Evolutionary conservation across 2,888 invertebrate species (phyloP), one percentile per base, ranked within the genome.

Genomic region (Pterobdella sp.): DNA sequence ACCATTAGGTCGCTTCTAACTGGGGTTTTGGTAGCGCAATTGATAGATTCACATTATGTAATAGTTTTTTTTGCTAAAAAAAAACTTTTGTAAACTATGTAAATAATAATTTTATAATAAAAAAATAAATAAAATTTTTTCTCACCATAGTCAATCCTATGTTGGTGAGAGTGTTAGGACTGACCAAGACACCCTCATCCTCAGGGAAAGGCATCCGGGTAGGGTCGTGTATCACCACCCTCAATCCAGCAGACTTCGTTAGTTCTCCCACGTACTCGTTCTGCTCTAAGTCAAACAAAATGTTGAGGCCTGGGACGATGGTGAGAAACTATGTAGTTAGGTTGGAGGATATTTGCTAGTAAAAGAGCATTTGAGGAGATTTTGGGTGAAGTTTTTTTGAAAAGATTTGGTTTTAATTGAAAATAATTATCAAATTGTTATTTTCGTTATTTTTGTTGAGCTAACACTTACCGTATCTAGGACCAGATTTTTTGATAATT

Each of bases 281-380:
- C 67, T 77, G 77, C 71, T 74, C 69, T 29, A 77, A 68, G 73
- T 77, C 75, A 14, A 77, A 34, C 26, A 74, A 72, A 68, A 77
- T 29, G 29, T 66, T 73, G 35, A 77, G 63, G n/a, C 76, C 77
- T 71, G 52, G 7, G 42, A 14, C 7, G 42, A 42, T 42, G n/a
- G n/a, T n/a, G n/a, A n/a, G n/a, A n/a, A n/a, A n/a, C n/a, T n/a
- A n/a, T n/a, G n/a, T n/a, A n/a, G n/a, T n/a, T n/a, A n/a, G n/a
- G n/a, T n/a, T n/a, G n/a, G n/a, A n/a, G n/a, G n/a, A n/a, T n/a
- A n/a, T n/a, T n/a, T n/a, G n/a, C n/a, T n/a, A n/a, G n/a, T n/a
- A n/a, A n/a, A n/a, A n/a, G n/a, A n/a, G n/a, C n/a, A n/a, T n/a
- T n/a, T 18, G 18, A 18, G 18, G 18, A 14, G 18, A 42, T 42